Conservation (phyloP, 2,888 invertebrate species). For the Tachystola acroxantha region DNA sequence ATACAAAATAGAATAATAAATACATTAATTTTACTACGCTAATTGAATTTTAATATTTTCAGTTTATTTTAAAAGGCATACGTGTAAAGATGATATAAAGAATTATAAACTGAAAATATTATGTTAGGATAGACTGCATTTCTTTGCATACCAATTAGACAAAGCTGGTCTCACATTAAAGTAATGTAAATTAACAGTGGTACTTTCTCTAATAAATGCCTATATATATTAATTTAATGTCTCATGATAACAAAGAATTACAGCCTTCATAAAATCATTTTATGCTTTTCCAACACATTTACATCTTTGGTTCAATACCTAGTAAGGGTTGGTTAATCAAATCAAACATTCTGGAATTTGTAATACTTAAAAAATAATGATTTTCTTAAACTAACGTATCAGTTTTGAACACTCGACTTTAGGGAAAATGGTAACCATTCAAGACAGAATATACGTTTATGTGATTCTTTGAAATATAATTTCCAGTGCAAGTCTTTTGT, state of each 20-base stretch:
- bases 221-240: no score
- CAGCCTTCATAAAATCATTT: conserved; percentile 28
- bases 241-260: no score
- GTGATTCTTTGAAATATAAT: no score
- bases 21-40: conserved; percentile 16
- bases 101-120: no score
- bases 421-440: conserved; percentile 32
- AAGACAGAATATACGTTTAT: no score
- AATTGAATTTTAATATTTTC: neutral
- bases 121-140: no score
- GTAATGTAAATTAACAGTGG: no score
- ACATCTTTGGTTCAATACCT: conserved; percentile 75
- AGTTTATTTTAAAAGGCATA: conserved; percentile 2
- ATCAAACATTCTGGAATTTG: conserved; percentile 34
- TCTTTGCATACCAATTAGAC: no score
- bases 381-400: conserved; percentile 13
- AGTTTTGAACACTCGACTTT: conserved; percentile 29
- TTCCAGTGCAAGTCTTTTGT: no score
- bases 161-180: no score
- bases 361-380: conserved; percentile 17
- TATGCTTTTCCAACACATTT: conserved; percentile 60
- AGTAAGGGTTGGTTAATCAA: conserved; percentile 65
- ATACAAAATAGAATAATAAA: conserved; percentile 38
- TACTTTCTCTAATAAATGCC: no score
- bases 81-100: no score